Evolutionary conservation across 2,888 invertebrate genomes (phyloP).

Genomic region (Plebejus argus): DNA sequence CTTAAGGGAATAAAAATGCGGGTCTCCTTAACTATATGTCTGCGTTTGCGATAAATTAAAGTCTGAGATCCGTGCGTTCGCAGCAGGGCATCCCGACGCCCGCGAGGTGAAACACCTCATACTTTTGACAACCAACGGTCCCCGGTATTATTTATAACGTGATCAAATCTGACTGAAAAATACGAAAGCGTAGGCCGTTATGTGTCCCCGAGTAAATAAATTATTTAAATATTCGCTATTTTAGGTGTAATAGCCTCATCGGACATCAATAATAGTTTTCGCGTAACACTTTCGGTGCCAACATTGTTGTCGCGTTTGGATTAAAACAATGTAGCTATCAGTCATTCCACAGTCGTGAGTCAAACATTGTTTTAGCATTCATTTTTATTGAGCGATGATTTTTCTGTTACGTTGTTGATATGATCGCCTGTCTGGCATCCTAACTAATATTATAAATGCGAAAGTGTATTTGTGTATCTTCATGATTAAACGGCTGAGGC

Average conservation of each 20-base stretch:
- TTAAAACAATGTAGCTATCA: conserved; percentile 11
- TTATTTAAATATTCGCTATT: conserved; percentile 11
- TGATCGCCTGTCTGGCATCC: background rate
- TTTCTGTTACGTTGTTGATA: background rate
- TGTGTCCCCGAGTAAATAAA: conserved; percentile 23
- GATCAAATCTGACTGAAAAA: conserved; percentile 30
- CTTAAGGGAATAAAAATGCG: background rate
- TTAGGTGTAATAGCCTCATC: conserved; percentile 19
- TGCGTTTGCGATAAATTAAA: conserved; percentile 56
- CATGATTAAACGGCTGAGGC: background rate
- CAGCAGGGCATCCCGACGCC: conserved; percentile 69
- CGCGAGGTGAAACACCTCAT: conserved; percentile 70
- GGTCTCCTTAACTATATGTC: background rate
- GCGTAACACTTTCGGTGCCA: conserved; percentile 15
- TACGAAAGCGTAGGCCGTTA: conserved; percentile 26
- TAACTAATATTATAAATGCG: background rate
- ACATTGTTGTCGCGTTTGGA: conserved; percentile 22
- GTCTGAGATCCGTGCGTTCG: conserved; percentile 55
- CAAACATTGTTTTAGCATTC: background rate
- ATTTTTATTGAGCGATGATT: background rate
- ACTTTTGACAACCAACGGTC: conserved; percentile 64
- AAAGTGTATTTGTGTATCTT: background rate
- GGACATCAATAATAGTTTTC: conserved; percentile 7
- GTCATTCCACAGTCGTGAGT: conserved; percentile 28
- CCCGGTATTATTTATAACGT: conserved; percentile 54